Percentiles rank a stretch among this genome's conserved stretches.
Conservation (phyloP, 1,140 invertebrate species). For the Drosophila malerkotliana region DNA sequence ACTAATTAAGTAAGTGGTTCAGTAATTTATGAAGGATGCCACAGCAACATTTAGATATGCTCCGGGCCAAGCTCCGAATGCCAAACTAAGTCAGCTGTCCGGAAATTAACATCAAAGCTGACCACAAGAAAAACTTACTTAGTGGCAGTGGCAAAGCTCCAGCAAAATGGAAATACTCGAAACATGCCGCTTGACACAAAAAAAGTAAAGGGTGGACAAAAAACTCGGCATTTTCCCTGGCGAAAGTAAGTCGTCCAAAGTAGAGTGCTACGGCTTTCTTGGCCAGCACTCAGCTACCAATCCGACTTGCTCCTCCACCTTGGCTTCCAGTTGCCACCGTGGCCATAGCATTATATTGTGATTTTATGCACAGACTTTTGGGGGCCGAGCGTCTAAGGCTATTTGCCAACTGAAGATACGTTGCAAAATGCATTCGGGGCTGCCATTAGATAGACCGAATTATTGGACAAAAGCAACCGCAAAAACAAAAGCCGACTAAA, state of each 20-base stretch:
- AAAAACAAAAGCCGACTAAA: conserved; percentile 67
- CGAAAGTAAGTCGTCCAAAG: conserved; percentile 63
- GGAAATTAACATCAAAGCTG: conserved; percentile 55
- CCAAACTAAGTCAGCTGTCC: conserved; percentile 45
- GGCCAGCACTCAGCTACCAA: conserved; percentile 35
- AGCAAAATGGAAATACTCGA: conserved; percentile 23
- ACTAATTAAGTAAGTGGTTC: conserved; percentile 71
- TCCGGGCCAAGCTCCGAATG: conserved; percentile 15
- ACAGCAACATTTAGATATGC: background rate
- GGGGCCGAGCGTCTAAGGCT: conserved; percentile 69
- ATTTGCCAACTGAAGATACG: conserved; percentile 76
- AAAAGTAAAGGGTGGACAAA: conserved; percentile 29
- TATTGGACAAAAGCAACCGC: conserved; percentile 72
- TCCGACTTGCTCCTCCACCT: background rate
- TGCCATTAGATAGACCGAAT: conserved; percentile 79
- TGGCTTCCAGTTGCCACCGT: conserved; percentile 36
- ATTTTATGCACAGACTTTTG: conserved; percentile 76
- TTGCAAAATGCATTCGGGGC: conserved; percentile 75
- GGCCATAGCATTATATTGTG: conserved; percentile 74
- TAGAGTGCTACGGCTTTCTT: conserved; percentile 42
- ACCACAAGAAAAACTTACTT: conserved; percentile 21
- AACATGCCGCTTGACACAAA: background rate
- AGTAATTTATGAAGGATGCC: conserved; percentile 58
- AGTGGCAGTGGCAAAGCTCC: conserved; percentile 27
- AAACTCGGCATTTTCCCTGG: conserved; percentile 67